Evolutionary conservation across 2,888 invertebrate species (phyloP), one percentile per base, ranked within the genome.

Genomic region (Rhopalosiphum nymphaeae): DNA sequence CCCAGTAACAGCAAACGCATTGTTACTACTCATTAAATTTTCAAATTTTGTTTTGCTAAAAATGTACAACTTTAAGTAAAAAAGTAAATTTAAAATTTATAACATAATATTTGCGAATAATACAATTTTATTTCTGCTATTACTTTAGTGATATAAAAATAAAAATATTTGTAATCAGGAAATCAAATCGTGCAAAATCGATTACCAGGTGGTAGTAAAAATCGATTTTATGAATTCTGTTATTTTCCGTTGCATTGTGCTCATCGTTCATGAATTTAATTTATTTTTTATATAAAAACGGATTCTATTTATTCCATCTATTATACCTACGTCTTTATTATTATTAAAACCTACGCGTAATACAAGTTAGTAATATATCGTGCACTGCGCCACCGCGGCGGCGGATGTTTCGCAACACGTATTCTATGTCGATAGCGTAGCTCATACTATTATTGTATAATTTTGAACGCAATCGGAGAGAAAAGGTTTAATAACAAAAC

Each of bases 381-480:
- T 67, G n/a, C 67, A 67, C 67, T 67, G 78, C 67, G n/a, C n/a
- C n/a, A 67, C 67, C 16, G n/a, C 36, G 21, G 78, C 78, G 78
- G 86, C 44, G 86, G n/a, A 44, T 26, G 29, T 86, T 86, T 86
- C 86, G 86, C 44, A 86, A 86, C 86, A 16, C 78, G 78, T 78
- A 78, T 36, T 78, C 78, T 36, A 21, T 78, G 36, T 78, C 78
- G 36, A 26, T 67, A 67, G n/a, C 67, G 78, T 78, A 78, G 78
- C 36, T 78, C 36, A 21, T 78, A 36, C 11, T 78, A 46, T 86
- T 46, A 86, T 46, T 86, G 86, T 44, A 44, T 86, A 78, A 78
- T 78, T 78, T 78, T 36, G 26, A 36, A 86, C 29, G 46, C 29
- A 86, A 46, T 86, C 29, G 46, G 46, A 46, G 44, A 4, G 86